A percentile compares a stretch with the other conserved stretches of the same genome.
These are phyloP conservation scores for Rhopalosiphum maidis DNA, from an alignment of 1,140 invertebrate species.

Conservation along the genomic window DNA sequence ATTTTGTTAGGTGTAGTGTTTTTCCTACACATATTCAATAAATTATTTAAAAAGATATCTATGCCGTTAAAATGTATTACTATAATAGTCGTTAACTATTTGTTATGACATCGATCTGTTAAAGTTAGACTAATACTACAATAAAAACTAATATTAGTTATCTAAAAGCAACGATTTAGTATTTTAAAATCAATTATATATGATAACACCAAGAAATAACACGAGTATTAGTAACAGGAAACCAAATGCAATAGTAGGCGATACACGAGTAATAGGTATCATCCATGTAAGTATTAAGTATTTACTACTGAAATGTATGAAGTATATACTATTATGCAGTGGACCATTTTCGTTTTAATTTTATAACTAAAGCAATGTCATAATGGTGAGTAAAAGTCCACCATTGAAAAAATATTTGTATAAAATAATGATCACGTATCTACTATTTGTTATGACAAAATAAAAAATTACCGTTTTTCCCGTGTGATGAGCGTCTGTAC, in stretches of 20 bases:
- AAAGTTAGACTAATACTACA: neutral
- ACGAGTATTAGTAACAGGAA: neutral
- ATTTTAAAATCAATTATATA: neutral
- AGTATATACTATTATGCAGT: neutral
- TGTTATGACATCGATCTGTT: neutral
- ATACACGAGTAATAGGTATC: neutral
- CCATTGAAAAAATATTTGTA: neutral
- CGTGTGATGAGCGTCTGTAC: neutral
- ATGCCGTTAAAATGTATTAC: neutral
- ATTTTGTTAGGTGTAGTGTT: neutral
- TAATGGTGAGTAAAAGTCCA: neutral
- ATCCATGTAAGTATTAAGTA: neutral
- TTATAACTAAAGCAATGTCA: neutral
- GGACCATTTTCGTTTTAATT: neutral
- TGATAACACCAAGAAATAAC: neutral
- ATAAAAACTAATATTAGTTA: conserved; percentile 6
- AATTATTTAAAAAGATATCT: neutral
- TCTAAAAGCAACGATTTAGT: conserved; percentile 8
- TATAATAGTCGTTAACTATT: neutral
- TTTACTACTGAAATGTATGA: neutral
- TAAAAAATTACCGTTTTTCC: neutral
- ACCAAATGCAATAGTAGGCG: neutral
- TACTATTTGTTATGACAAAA: neutral
- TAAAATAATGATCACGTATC: no score
- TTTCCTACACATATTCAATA: neutral